Evolutionary conservation across 2,888 invertebrate genomes (phyloP).

Genomic region (Nomada ruficornis): DNA sequence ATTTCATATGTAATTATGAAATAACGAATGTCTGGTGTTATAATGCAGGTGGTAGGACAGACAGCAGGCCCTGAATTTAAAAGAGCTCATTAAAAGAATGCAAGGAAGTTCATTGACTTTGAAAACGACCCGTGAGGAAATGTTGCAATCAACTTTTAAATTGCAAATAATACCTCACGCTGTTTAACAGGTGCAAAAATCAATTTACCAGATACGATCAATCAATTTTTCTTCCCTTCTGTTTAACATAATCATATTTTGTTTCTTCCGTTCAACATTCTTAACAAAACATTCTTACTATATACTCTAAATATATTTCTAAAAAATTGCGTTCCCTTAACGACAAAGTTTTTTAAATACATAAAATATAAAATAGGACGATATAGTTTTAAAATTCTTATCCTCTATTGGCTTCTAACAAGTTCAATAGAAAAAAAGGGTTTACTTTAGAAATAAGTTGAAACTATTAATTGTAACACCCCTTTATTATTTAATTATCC

Average conservation of each 20-base stretch:
- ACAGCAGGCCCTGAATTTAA: conserved; percentile 29
- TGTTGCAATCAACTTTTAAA: not conserved
- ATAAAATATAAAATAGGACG: too few species aligned
- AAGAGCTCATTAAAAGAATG: conserved; percentile 37
- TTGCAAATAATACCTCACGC: not conserved
- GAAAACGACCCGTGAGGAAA: not conserved
- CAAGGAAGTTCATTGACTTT: conserved; percentile 27
- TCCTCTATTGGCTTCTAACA: not conserved
- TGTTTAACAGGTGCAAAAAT: conserved; percentile 15
- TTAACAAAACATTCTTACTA: too few species aligned
- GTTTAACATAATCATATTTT: not conserved
- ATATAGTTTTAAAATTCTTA: too few species aligned
- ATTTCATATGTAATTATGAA: conserved; percentile 31
- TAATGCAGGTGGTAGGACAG: conserved; percentile 24
- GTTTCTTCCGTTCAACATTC: too few species aligned
- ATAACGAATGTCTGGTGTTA: conserved; percentile 22
- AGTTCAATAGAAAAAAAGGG: not conserved
- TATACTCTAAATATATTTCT: too few species aligned
- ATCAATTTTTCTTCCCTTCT: conserved; percentile 1
- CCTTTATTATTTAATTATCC: conserved; percentile 5
- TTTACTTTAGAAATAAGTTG: not conserved
- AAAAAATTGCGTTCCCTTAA: too few species aligned
- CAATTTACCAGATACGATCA: conserved; percentile 10
- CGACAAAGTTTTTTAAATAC: too few species aligned
- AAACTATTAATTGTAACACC: not conserved